Percentiles rank a stretch among this genome's conserved stretches.
Evolutionary conservation across 1,140 invertebrate species (phyloP).

Genomic region (Achatina immaculata): DNA sequence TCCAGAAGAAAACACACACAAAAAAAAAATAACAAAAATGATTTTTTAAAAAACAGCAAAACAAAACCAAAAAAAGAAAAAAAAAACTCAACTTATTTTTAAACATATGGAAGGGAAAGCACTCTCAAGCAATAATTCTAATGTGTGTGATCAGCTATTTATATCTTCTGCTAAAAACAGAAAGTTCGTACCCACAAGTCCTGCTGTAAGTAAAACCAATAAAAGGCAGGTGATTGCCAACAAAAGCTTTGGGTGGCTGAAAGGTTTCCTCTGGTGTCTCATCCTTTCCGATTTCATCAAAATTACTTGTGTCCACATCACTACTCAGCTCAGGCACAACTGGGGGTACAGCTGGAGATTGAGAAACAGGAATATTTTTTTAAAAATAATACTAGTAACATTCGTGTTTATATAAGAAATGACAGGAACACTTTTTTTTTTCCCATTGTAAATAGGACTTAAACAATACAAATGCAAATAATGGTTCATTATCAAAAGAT

Average conservation of each 20-base stretch:
- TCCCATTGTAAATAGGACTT: too few species aligned
- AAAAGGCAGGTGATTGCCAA: conserved; percentile 98
- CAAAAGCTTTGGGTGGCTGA: conserved; percentile 95
- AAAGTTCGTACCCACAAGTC: conserved; percentile 73
- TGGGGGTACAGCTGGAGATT: conserved; percentile 83
- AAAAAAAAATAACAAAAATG: too few species aligned
- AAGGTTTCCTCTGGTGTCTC: conserved; percentile 77
- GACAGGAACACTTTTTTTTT: neutral
- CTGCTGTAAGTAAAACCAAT: conserved; percentile 92
- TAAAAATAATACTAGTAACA: neutral
- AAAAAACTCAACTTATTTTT: too few species aligned
- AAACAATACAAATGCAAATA: too few species aligned
- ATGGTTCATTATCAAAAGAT: too few species aligned
- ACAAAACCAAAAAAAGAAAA: too few species aligned
- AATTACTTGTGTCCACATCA: conserved; percentile 98
- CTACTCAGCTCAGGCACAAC: conserved; percentile 94
- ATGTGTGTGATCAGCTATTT: too few species aligned
- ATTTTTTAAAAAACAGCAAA: too few species aligned
- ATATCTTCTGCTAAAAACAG: neutral
- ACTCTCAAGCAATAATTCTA: too few species aligned
- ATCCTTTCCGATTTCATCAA: conserved; percentile 92
- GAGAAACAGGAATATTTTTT: too few species aligned
- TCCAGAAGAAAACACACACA: too few species aligned
- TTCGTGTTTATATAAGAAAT: neutral
- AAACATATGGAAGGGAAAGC: too few species aligned